Base-by-base conservation (phyloP, 1,140 invertebrate genomes). In the Marisa cornuarietis region DNA sequence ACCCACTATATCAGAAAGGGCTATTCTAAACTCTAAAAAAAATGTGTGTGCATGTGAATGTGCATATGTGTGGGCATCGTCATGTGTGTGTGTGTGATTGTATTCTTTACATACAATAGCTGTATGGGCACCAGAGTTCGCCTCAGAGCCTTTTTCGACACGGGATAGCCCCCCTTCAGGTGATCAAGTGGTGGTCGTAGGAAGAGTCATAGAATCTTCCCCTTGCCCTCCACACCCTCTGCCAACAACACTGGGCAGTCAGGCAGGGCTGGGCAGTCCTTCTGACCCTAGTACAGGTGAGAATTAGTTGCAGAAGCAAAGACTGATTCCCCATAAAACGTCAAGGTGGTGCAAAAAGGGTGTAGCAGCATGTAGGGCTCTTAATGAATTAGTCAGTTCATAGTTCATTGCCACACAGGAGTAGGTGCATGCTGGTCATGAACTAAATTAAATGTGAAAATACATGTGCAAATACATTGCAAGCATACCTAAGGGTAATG, bases 201-300 rank as follows among this genome's bases (percentile, higher is more conserved):
- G 71, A 20, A n/a, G 42, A 22, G 49, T 73, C 7, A 18, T 51
- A 54, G 71, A 73, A 22, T n/a, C 71, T 52, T n/a, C 51, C 18
- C 71, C 71, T n/a, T 52, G 49, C 71, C 71, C 71, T 54, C 51
- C 71, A 14, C 42, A 49, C 14, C 10, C 71, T 20, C 51, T 73
- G 18, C 71, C 71, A 51, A 52, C 71, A 42, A 73, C 71, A 22
- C 26, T 73, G 71, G 71, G 71, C 18, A 54, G 51, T 24, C 71
- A 73, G 22, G 42, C 31, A 13, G 71, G 51, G 49, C 42, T 54
- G 51, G 71, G 71, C 18, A 31, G 22, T 51, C 71, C 71, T 54
- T 22, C 71, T 8, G 71, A 73, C 18, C n/a, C 14, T 52, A n/a
- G 71, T 54, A 8, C 71, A 73, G 71, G 71, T 73, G 22, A 54